phyloP scores from a whole-genome alignment of 2,888 invertebrate species.

The Cataglyphis rosenhaueri region DNA sequence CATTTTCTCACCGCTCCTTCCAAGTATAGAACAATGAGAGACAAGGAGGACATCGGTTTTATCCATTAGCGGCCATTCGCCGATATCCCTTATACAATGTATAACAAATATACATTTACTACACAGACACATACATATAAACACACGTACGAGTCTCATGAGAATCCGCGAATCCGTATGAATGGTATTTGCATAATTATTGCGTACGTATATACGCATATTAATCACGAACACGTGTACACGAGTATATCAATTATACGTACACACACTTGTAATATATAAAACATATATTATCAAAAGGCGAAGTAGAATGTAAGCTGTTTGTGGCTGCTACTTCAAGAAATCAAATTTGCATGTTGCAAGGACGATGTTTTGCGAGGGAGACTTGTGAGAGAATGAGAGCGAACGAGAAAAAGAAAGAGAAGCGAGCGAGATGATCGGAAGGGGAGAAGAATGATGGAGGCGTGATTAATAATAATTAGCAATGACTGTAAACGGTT shows the following conservation, averaged over 20 bases:
- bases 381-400: slow-evolving; percentile 10
- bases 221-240: slow-evolving; percentile 63
- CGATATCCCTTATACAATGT: neutral
- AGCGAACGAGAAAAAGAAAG: slow-evolving; percentile 38
- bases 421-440: slow-evolving; percentile 1
- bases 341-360: slow-evolving; percentile 82
- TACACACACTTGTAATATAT: slow-evolving; percentile 57
- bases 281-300: slow-evolving; percentile 72
- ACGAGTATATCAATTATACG: slow-evolving; percentile 60
- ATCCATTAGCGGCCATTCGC: slow-evolving; percentile 29
- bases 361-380: slow-evolving; percentile 58
- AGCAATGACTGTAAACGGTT: slow-evolving; percentile 77
- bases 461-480: slow-evolving; percentile 68
- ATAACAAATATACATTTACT: neutral
- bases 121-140: neutral
- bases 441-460: slow-evolving; percentile 29
- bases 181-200: slow-evolving; percentile 75
- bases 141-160: slow-evolving; percentile 21
- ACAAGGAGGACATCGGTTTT: slow-evolving; percentile 8
- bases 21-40: slow-evolving; percentile 35
- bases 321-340: slow-evolving; percentile 75
- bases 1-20: slow-evolving; percentile 55
- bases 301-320: slow-evolving; percentile 75
- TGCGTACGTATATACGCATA: slow-evolving; percentile 69
- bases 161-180: slow-evolving; percentile 52